phyloP scores from a whole-genome alignment of 2,797 vertebrate species.

The Neosilurus mollespiculum region DNA sequence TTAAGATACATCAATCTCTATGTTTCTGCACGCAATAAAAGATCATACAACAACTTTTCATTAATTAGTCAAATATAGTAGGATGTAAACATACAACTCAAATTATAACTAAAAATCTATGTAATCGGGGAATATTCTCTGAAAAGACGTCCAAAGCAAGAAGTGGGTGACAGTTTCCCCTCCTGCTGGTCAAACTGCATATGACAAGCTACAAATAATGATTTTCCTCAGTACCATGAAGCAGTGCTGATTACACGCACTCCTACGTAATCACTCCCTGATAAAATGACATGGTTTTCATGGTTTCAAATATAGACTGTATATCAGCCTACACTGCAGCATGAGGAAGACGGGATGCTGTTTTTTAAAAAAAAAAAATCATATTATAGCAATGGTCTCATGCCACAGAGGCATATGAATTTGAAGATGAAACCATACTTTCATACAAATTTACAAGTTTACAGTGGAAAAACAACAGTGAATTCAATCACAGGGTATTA shows the following conservation, averaged over 20 bases:
- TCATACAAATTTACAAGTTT: not conserved
- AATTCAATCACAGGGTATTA: not conserved
- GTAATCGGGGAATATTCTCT: not conserved
- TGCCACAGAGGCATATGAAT: not conserved
- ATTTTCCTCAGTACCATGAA: not conserved
- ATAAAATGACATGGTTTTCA: not conserved
- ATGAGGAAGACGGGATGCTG: not conserved
- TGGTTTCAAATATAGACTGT: conserved; percentile 5
- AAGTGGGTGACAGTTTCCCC: conserved; percentile 24
- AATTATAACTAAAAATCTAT: not conserved
- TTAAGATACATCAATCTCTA: no score
- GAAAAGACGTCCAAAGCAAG: not conserved
- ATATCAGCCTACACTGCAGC: not conserved
- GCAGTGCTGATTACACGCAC: not conserved
- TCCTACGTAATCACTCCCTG: not conserved
- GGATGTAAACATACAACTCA: not conserved
- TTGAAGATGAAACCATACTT: not conserved
- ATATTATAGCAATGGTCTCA: not conserved
- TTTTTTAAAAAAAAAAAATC: not conserved
- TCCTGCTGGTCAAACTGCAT: conserved; percentile 42
- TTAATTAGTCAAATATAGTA: not conserved
- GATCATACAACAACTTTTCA: not conserved
- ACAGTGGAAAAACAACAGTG: not conserved
- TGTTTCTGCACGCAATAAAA: not conserved
- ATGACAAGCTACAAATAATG: conserved; percentile 7